Percentiles rank a stretch among this genome's conserved stretches.
These are phyloP conservation scores for Keiferia lycopersicella DNA, from an alignment of 2,888 invertebrate genomes.

Conservation along the genomic window DNA sequence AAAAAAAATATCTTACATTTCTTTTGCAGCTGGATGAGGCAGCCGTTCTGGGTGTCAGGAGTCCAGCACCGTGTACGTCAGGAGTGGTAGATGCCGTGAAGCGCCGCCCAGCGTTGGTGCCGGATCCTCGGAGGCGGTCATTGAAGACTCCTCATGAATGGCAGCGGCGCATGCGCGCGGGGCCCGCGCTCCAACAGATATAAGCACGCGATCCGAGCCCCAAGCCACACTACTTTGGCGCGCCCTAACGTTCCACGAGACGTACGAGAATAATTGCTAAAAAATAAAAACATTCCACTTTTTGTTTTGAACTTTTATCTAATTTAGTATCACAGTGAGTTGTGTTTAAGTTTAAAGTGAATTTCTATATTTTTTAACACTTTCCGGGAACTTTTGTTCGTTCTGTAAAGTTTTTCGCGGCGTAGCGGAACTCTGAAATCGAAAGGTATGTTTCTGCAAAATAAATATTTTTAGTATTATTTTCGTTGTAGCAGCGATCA, in stretches of 20 bases:
- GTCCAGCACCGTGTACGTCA: neutral
- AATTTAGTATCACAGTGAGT: constrained; percentile 42
- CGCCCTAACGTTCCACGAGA: constrained; percentile 69
- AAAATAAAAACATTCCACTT: constrained; percentile 36
- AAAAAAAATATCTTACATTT: no score
- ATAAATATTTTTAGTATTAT: constrained; percentile 30
- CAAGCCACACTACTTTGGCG: constrained; percentile 75
- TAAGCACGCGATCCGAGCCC: constrained; percentile 66
- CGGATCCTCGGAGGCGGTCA: constrained; percentile 70
- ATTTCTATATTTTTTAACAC: constrained; percentile 41
- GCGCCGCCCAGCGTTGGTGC: constrained; percentile 16
- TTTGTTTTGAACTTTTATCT: constrained; percentile 25
- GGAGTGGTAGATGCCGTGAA: neutral
- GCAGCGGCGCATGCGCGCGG: constrained; percentile 63
- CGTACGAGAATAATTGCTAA: constrained; percentile 49
- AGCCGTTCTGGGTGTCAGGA: neutral
- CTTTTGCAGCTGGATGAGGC: no score
- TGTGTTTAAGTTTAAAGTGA: constrained; percentile 57
- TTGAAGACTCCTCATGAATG: constrained; percentile 74
- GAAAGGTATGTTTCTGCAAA: constrained; percentile 42
- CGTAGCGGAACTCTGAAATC: constrained; percentile 38
- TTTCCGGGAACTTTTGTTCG: constrained; percentile 54
- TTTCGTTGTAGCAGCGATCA: neutral
- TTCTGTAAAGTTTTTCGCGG: constrained; percentile 55
- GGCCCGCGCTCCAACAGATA: constrained; percentile 59